These are phyloP conservation scores for Catalaphyllia jardinei DNA, from an alignment of 64 coral and sea anemone species.

Conservation along the genomic window DNA sequence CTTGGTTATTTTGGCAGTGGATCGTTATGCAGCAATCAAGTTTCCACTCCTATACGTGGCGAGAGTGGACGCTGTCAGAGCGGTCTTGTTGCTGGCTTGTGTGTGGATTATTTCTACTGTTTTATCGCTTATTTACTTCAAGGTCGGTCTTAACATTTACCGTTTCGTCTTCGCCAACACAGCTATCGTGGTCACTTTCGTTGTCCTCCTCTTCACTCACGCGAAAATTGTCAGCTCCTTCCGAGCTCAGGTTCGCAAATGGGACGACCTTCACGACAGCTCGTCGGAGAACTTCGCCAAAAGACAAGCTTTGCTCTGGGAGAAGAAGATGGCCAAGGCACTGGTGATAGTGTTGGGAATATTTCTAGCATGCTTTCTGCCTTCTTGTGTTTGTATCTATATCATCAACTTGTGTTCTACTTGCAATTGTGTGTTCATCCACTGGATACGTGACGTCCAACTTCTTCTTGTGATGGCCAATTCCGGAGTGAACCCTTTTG, in stretches of 20 bases:
- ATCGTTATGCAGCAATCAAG: constrained; percentile 52
- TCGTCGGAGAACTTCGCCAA: constrained; percentile 46
- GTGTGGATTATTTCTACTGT: constrained; percentile 26
- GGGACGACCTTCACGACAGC: constrained; percentile 52
- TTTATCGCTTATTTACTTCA: constrained; percentile 32
- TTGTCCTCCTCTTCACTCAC: constrained; percentile 66
- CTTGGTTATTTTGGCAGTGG: constrained; percentile 65
- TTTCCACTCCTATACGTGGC: constrained; percentile 6
- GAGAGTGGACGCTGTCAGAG: neutral
- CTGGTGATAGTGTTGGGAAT: constrained; percentile 60
- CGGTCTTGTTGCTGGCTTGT: neutral
- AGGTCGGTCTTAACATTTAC: constrained; percentile 11
- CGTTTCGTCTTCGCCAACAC: constrained; percentile 58
- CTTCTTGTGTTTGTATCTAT: constrained; percentile 68
- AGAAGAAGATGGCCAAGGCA: constrained; percentile 76
- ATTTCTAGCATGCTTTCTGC: constrained; percentile 69
- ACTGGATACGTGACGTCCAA: constrained; percentile 67
- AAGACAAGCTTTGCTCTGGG: constrained; percentile 55
- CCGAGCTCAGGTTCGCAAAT: constrained; percentile 33
- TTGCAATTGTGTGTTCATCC: constrained; percentile 68
- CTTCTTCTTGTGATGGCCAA: constrained; percentile 62
- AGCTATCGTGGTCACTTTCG: constrained; percentile 56
- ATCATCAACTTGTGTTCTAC: constrained; percentile 72
- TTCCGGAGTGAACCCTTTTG: constrained; percentile 68
- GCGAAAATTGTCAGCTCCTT: constrained; percentile 67